Percentiles rank a stretch among this genome's conserved stretches.
These are phyloP conservation scores for Cyclopterus lumpus DNA, from an alignment of 2,797 vertebrate genomes.

Conservation along the genomic window DNA sequence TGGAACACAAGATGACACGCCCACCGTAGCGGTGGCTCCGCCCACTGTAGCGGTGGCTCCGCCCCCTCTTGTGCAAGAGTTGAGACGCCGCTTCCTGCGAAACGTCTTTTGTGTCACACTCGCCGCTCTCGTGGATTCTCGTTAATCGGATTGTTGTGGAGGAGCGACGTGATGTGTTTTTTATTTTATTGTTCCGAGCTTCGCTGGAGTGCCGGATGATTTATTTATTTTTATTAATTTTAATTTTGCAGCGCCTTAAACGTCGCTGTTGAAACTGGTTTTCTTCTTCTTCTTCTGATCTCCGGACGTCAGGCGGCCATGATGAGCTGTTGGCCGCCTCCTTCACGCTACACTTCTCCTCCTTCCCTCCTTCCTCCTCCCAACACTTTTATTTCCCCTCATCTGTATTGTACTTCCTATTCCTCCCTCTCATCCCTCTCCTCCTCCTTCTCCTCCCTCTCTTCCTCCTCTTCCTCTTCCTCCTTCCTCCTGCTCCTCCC, in stretches of 20 bases:
- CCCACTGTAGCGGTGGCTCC: no score
- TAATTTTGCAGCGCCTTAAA: not conserved
- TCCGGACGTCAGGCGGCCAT: conserved; percentile 33
- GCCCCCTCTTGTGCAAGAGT: no score
- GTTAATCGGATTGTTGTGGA: conserved; percentile 20
- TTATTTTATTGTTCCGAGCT: conserved; percentile 23
- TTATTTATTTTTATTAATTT: not conserved
- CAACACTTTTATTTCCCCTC: conserved; percentile 9
- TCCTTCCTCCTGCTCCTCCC: no score
- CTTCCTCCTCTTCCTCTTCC: not conserved
- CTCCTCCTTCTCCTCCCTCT: conserved; percentile 2
- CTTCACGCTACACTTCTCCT: not conserved
- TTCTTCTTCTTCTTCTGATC: conserved; percentile 10
- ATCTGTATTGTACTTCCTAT: no score
- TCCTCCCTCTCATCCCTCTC: conserved; percentile 7
- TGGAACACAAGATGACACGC: conserved; percentile 77
- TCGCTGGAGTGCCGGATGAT: conserved; percentile 20
- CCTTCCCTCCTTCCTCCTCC: no score
- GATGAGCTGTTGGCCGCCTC: conserved; percentile 50
- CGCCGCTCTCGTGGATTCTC: conserved; percentile 51
- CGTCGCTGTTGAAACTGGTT: conserved; percentile 20
- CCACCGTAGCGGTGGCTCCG: conserved; percentile 57
- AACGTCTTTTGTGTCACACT: no score
- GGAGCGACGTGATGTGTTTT: conserved; percentile 46
- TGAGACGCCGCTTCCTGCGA: no score